Evolutionary conservation across 2,797 vertebrate species (phyloP).

Genomic region (Xyrichtys novacula): DNA sequence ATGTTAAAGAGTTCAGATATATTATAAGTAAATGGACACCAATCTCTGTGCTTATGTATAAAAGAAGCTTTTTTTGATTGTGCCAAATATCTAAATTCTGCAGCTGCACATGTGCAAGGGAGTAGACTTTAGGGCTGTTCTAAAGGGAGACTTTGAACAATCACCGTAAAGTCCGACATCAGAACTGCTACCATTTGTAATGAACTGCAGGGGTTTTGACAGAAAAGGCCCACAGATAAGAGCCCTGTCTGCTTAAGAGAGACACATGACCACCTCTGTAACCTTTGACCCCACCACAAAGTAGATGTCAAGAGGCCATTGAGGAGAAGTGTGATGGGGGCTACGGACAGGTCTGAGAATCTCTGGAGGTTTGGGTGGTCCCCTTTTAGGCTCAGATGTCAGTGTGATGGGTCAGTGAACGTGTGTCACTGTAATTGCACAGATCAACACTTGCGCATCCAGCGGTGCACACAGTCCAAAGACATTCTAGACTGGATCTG

Average conservation of each 20-base stretch:
- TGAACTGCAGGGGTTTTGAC: conserved; percentile 37
- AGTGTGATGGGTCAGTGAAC: conserved; percentile 75
- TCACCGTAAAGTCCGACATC: conserved; percentile 42
- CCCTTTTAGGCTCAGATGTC: conserved; percentile 55
- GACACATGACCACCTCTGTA: conserved; percentile 77
- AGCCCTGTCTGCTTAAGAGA: conserved; percentile 59
- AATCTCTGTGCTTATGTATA: conserved; percentile 65
- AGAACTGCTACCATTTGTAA: conserved; percentile 36
- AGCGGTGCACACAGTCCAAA: conserved; percentile 56
- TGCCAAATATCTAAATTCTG: conserved; percentile 83
- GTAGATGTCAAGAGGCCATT: conserved; percentile 70
- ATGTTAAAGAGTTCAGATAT: conserved; percentile 49
- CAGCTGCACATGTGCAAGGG: conserved; percentile 65
- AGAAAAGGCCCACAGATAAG: conserved; percentile 39
- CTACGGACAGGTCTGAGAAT: conserved; percentile 68
- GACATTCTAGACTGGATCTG: conserved; percentile 68
- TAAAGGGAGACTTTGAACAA: conserved; percentile 51
- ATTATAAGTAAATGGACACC: conserved; percentile 60
- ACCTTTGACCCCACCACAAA: conserved; percentile 64
- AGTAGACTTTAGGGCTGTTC: conserved; percentile 61
- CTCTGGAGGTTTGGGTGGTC: conserved; percentile 77
- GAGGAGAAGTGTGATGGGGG: conserved; percentile 66
- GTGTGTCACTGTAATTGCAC: conserved; percentile 79
- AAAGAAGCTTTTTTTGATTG: conserved; percentile 70
- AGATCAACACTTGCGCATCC: conserved; percentile 81